Evolutionary conservation across 2,888 invertebrate genomes (phyloP), one percentile per base, ranked within the genome.

Genomic region (Lamellibrachia columna): DNA sequence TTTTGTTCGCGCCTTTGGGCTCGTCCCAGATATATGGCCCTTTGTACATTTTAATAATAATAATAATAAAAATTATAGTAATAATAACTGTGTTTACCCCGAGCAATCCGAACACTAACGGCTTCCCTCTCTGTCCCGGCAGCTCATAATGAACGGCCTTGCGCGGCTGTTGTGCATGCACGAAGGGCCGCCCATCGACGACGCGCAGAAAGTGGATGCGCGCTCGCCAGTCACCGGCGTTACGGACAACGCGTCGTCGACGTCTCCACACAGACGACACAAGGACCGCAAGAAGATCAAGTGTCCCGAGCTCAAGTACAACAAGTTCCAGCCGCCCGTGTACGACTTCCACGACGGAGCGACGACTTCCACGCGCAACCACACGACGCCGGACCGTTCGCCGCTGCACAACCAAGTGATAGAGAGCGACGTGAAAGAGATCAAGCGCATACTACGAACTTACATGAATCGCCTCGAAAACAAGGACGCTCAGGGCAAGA

Each of bases 391-490:
- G 8, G 93, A 92, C 90, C 90, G 92, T 55, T 93, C 94, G 52
- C 93, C 93, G 52, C 52, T 94, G 58, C 93, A 94, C 90, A 93
- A 91, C 58, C 94, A 94, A 90, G 93, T 93, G 90, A 93, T 96
- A 52, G 96, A 96, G 93, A 94, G 93, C 92, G 96, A 96, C 93
- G 95, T 96, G 22, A 95, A 94, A 91, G 96, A 96, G 92, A 96
- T 96, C 90, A 94, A 95, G 92, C 92, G 94, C 55, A 95, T 95
- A 53, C 93, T 96, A 91, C 94, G 94, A 90, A 93, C 93, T 22
- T 95, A 96, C 94, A 94, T 95, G 55, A 95, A 95, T 58, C 95
- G 95, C 75, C 93, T 95, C 22, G 52, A 91, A 91, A 92, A 60
- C 92, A 90, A 90, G 90, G 93, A 93, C 93, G 92, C 28, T 53